Conservation (phyloP, 2,888 invertebrate species). For the Spicauda simplicius region DNA sequence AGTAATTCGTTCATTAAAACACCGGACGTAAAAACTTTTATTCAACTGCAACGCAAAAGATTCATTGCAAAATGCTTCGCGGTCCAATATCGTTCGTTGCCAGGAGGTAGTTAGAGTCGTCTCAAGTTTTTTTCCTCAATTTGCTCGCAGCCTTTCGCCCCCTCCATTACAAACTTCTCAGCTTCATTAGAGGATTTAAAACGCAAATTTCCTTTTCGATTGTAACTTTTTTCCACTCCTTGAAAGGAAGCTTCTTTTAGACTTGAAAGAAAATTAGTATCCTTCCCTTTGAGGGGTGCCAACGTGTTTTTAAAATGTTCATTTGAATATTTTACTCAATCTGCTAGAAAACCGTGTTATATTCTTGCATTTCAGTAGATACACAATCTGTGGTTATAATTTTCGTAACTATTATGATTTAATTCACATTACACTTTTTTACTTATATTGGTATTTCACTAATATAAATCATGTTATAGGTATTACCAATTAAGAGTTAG, state of each 20-base stretch:
- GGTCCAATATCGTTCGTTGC: conserved; percentile 27
- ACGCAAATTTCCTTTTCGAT: conserved; percentile 85
- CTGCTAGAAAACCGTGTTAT: conserved; percentile 64
- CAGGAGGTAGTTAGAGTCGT: conserved; percentile 35
- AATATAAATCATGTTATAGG: too few species aligned
- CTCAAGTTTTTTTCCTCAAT: conserved; percentile 76
- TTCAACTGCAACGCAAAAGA: conserved; percentile 14
- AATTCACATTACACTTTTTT: too few species aligned
- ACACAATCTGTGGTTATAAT: too few species aligned
- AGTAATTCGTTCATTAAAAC: neutral
- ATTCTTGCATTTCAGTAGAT: conserved; percentile 1
- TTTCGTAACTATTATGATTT: too few species aligned
- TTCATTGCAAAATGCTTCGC: conserved; percentile 21
- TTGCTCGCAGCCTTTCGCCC: conserved; percentile 78
- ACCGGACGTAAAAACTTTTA: neutral
- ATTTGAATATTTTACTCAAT: conserved; percentile 72
- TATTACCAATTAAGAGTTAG: too few species aligned
- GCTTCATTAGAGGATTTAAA: conserved; percentile 85
- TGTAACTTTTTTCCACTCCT: conserved; percentile 84
- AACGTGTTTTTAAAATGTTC: conserved; percentile 76
- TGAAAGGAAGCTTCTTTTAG: conserved; percentile 83
- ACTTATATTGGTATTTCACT: too few species aligned
- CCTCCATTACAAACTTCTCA: conserved; percentile 83
- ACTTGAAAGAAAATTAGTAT: conserved; percentile 81
- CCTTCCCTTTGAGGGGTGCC: conserved; percentile 78